Evolutionary conservation across 2,888 invertebrate species (phyloP).

Genomic region (Macaria notata): DNA sequence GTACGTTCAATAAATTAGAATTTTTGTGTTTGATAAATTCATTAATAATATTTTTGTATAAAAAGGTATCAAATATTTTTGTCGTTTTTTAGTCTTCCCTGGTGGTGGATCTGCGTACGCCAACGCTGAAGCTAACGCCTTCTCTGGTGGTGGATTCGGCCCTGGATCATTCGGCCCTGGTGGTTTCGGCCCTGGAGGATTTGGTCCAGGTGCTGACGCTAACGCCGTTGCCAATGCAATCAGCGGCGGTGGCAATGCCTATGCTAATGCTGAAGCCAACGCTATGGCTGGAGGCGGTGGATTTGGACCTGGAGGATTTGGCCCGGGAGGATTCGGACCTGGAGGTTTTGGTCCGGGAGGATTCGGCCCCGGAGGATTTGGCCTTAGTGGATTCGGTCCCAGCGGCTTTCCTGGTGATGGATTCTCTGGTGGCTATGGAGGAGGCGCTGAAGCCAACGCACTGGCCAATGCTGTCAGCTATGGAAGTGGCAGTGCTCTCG

Average conservation of each 20-base stretch:
- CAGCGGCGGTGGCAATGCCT: constrained; percentile 24
- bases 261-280: constrained; percentile 16
- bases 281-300: constrained; percentile 11
- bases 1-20: no score
- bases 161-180: background rate
- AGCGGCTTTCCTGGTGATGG: constrained; percentile 8
- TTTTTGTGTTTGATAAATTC: no score
- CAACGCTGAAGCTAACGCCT: constrained; percentile 8
- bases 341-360: constrained; percentile 1
- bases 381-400: constrained; percentile 2
- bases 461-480: constrained; percentile 12
- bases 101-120: constrained; percentile 1
- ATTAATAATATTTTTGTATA: no score
- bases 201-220: constrained; percentile 1
- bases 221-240: constrained; percentile 11
- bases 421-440: constrained; percentile 9
- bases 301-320: constrained; percentile 9
- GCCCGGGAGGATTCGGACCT: background rate
- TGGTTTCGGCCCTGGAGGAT: constrained; percentile 1
- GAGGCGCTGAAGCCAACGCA: constrained; percentile 12
- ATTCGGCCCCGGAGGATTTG: background rate
- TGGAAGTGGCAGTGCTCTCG: constrained; percentile 9
- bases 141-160: constrained; percentile 2
- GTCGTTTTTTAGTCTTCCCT: background rate
- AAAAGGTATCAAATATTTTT: no score